Percentiles rank a stretch among this genome's conserved stretches.
Evolutionary conservation across 2,888 invertebrate genomes (phyloP).

Genomic region (Cantharis lateralis): DNA sequence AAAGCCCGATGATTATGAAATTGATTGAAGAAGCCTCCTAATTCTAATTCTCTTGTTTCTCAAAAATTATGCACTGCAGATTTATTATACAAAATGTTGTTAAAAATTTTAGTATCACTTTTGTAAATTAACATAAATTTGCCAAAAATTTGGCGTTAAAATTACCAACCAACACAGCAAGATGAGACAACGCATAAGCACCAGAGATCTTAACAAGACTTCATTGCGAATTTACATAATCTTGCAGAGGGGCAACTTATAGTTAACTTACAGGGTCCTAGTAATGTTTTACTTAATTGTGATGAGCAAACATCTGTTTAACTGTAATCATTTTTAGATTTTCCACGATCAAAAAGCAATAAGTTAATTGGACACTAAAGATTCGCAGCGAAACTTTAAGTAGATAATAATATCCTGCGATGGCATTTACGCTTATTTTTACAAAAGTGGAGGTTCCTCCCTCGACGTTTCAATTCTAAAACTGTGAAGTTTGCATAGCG

Average conservation of each 20-base stretch:
- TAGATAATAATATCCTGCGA: neutral
- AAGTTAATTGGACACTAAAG: neutral
- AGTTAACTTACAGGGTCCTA: neutral
- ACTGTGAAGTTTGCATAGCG: neutral
- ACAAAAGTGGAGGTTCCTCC: neutral
- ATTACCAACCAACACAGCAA: neutral
- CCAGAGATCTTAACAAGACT: neutral
- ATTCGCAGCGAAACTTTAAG: neutral
- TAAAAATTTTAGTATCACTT: neutral
- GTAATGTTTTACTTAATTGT: neutral
- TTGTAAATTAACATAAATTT: neutral
- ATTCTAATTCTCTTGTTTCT: neutral
- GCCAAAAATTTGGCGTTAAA: neutral
- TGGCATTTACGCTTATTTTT: neutral
- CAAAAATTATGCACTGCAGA: neutral
- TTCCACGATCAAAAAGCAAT: neutral
- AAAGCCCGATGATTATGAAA: neutral
- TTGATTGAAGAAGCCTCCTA: neutral
- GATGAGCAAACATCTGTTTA: neutral
- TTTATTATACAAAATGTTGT: neutral
- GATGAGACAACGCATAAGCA: neutral
- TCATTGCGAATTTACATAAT: neutral
- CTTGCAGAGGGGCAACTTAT: neutral
- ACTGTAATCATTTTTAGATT: neutral
- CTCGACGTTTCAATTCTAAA: neutral